Evolutionary conservation across 2,113 vertebrate genomes (phyloP), one percentile per base, ranked within the genome.

Genomic region (Hippoglossus stenolepis): DNA sequence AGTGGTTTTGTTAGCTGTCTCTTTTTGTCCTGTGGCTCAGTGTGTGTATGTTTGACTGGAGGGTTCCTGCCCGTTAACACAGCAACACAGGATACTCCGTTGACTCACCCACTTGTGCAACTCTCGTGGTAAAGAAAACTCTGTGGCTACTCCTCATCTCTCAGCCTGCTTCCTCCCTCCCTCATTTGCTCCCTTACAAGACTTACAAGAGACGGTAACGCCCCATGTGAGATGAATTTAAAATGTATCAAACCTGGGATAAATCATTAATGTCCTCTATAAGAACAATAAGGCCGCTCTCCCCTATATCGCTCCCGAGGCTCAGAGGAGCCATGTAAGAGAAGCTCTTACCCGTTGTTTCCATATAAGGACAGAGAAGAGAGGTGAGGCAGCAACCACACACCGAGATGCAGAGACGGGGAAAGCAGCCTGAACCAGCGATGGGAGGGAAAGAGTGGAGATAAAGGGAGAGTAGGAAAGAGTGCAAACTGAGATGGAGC

Each of bases 1-100:
- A 0, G 65, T 68, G 71, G 72, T 81, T 89, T 86, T 80, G 73
- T 67, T 77, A 58, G 79, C 85, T 84, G 86, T 77, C 66, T 83
- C 79, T 59, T 72, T 79, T 45, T 79, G 81, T 85, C 76, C 65
- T 54, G 70, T 78, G 82, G 38, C 77, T 57, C 38, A 28, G 43
- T 62, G 40, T 68, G 38, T 77, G n/a, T 69, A 17, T 5, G 21
- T 72, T 15, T 51, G 35, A 20, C 4, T 21, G 31, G 60, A 38
- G 18, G 6, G 2, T 75, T 47, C 62, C n/a, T 51, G 38, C 62
- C 35, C 7, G 35, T 79, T 58, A 56, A 66, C 17, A 31, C 17
- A 64, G 15, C 14, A 57, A 53, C 31, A 64, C 35, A 73, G 56
- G n/a, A 31, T 6, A 31, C 7, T 31, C 31, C 31, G 6, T 20